phyloP scores from a whole-genome alignment of 2,888 invertebrate species.

The Campopleginae sp. region DNA sequence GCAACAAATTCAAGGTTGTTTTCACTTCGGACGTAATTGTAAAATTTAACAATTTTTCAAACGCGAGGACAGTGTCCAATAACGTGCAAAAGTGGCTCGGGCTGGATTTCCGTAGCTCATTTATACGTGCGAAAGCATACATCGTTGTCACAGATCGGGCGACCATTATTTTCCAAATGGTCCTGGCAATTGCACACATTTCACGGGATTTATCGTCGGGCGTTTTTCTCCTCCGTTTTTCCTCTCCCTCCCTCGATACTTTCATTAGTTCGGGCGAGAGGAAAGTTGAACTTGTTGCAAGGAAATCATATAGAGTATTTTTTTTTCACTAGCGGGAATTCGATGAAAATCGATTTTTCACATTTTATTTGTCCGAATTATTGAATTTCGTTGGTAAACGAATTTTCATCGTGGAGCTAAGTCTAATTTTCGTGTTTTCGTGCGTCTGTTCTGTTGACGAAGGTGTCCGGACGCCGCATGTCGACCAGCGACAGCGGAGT shows the following conservation, averaged over 20 bases:
- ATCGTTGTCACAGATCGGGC: constrained; percentile 54
- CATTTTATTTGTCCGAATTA: not conserved
- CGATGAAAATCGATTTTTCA: constrained; percentile 46
- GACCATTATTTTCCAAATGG: constrained; percentile 57
- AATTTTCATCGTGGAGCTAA: not conserved
- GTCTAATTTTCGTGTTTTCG: not conserved
- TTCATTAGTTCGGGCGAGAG: constrained; percentile 11
- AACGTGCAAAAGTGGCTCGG: not conserved
- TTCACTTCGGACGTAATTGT: not conserved
- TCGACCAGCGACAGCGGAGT: constrained; percentile 86
- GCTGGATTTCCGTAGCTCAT: not conserved
- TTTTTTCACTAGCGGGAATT: constrained; percentile 24
- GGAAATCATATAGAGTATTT: constrained; percentile 50
- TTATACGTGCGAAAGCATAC: constrained; percentile 12
- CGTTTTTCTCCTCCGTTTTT: not conserved
- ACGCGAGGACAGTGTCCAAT: not conserved
- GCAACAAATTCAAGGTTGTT: not conserved
- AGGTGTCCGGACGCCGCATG: constrained; percentile 85
- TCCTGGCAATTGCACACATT: constrained; percentile 55
- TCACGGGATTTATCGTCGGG: constrained; percentile 57
- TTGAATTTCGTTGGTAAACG: not conserved
- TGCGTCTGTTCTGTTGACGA: constrained; percentile 45
- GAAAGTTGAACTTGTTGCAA: constrained; percentile 57
- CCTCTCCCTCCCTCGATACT: not conserved
- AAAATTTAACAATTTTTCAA: constrained; percentile 1